Percentiles rank a stretch among this genome's conserved stretches.
These are phyloP conservation scores for Chloropsis hardwickii DNA, from an alignment of 2,113 vertebrate genomes.

Conservation along the genomic window DNA sequence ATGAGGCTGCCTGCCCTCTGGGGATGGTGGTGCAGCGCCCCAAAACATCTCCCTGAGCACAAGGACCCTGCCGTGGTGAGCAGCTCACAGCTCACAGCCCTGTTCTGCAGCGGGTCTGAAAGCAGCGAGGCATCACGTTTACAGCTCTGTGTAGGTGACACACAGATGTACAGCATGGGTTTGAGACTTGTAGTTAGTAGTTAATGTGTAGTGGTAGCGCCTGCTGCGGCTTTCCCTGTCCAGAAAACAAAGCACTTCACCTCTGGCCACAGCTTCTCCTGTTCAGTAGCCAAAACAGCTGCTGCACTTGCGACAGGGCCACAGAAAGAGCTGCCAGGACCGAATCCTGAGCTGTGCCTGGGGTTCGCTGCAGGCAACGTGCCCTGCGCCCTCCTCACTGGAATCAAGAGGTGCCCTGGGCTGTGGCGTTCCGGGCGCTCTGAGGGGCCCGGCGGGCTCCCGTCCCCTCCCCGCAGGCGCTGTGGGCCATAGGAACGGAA, in stretches of 20 bases:
- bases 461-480: not conserved
- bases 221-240: not conserved
- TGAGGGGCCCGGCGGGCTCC: not conserved
- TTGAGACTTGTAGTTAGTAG: not conserved
- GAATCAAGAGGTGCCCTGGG: not conserved
- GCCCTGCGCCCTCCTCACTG: not conserved
- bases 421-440: not conserved
- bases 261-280: not conserved
- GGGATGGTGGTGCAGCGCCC: not conserved
- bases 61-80: not conserved
- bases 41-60: rapidly evolving
- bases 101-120: not conserved
- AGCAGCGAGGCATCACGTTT: not conserved
- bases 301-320: not conserved
- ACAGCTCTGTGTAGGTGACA: not conserved
- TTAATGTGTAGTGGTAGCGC: conserved; percentile 2
- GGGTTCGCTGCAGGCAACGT: not conserved
- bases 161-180: not conserved
- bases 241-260: not conserved
- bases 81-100: not conserved
- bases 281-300: not conserved
- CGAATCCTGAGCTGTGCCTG: not conserved
- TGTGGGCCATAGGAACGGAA: not conserved
- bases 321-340: not conserved
- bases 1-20: not conserved